A percentile compares a stretch with the other conserved stretches of the same genome.
These are phyloP conservation scores for Macrophya alboannulata DNA, from an alignment of 2,888 invertebrate genomes.

Conservation along the genomic window DNA sequence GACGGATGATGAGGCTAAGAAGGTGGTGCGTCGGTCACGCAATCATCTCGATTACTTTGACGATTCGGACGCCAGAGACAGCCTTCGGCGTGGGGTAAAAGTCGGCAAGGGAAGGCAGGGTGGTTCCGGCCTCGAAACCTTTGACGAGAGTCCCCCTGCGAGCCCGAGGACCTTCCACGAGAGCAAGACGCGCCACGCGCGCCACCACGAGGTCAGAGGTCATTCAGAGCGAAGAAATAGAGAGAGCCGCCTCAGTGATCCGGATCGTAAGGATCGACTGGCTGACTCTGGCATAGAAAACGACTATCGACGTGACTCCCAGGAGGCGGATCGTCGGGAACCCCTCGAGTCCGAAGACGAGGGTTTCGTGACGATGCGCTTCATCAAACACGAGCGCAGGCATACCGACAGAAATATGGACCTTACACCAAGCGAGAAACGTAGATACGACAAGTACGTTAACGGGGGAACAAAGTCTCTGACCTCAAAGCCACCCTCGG, in stretches of 20 bases:
- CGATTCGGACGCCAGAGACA: constrained; percentile 74
- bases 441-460: constrained; percentile 72
- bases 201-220: constrained; percentile 80
- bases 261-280: constrained; percentile 84
- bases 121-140: constrained; percentile 67
- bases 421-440: constrained; percentile 73
- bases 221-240: constrained; percentile 72
- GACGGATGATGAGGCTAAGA: constrained; percentile 72
- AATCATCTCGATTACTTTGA: constrained; percentile 75
- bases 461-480: constrained; percentile 66
- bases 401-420: constrained; percentile 86
- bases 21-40: constrained; percentile 72
- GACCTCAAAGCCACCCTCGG: constrained; percentile 75
- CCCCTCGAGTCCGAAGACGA: constrained; percentile 86
- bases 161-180: constrained; percentile 72
- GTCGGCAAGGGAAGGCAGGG: constrained; percentile 38
- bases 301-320: constrained; percentile 88
- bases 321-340: constrained; percentile 75
- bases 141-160: constrained; percentile 72
- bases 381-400: constrained; percentile 88
- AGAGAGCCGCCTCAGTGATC: constrained; percentile 78
- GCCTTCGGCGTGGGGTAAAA: constrained; percentile 65
- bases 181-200: constrained; percentile 77
- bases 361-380: constrained; percentile 86
- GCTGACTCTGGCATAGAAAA: constrained; percentile 92